Evolutionary conservation across 2,888 invertebrate species (phyloP).

Genomic region (Brenthis daphne): DNA sequence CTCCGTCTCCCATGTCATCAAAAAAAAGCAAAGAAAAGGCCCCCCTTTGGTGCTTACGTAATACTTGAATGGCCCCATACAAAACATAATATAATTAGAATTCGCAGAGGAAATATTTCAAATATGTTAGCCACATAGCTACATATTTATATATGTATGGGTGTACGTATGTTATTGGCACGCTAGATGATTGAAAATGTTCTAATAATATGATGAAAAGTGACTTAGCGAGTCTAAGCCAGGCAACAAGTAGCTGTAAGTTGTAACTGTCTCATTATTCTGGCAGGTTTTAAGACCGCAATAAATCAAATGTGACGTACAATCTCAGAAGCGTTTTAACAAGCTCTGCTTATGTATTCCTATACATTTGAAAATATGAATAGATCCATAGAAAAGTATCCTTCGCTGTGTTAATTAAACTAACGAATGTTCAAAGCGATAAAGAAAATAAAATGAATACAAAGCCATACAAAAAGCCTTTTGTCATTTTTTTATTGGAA

Average conservation of each 20-base stretch:
- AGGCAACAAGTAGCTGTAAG: slow-evolving; percentile 3
- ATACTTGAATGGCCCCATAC: too few species aligned
- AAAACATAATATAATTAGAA: neutral
- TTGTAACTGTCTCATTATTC: slow-evolving; percentile 8
- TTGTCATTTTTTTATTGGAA: too few species aligned
- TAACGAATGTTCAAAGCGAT: too few species aligned
- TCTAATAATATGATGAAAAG: neutral
- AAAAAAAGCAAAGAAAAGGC: too few species aligned
- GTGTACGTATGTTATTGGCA: neutral
- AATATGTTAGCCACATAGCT: neutral
- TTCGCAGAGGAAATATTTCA: neutral
- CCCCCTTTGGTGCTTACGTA: too few species aligned
- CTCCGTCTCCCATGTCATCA: too few species aligned
- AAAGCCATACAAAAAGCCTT: too few species aligned
- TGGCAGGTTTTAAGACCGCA: slow-evolving; percentile 5
- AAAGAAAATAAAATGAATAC: too few species aligned
- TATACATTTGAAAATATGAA: neutral
- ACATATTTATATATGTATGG: neutral
- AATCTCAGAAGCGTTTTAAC: slow-evolving; percentile 11
- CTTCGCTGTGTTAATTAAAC: too few species aligned
- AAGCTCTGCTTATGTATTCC: slow-evolving; percentile 1
- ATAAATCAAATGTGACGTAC: slow-evolving; percentile 10
- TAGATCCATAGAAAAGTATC: neutral
- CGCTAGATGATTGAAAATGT: neutral
- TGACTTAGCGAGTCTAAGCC: neutral